Conservation (phyloP, 2,888 invertebrate species). For the Spodoptera exigua region DNA sequence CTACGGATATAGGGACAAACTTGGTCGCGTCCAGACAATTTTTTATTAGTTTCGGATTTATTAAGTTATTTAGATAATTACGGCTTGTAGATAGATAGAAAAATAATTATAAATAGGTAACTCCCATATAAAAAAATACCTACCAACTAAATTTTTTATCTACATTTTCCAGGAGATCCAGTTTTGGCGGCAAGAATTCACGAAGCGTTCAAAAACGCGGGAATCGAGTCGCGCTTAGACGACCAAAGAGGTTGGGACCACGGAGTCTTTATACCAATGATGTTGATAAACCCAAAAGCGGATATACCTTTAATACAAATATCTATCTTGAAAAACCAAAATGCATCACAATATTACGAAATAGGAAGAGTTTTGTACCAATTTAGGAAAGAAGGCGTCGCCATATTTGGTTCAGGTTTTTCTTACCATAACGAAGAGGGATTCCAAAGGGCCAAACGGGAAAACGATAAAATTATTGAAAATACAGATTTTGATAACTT, state of each 20-base stretch:
- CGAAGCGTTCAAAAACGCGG: slow-evolving; percentile 62
- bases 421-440: slow-evolving; percentile 59
- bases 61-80: no score
- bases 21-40: no score
- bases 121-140: no score
- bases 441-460: slow-evolving; percentile 16
- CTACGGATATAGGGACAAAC: no score
- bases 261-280: slow-evolving; percentile 74
- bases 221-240: slow-evolving; percentile 63
- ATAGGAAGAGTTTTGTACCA: slow-evolving; percentile 65
- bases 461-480: slow-evolving; percentile 8
- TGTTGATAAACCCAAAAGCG: slow-evolving; percentile 68
- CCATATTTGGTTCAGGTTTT: slow-evolving; percentile 71
- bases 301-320: slow-evolving; percentile 71
- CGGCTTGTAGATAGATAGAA: no score
- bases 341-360: slow-evolving; percentile 64
- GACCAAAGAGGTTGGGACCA: slow-evolving; percentile 73
- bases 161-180: slow-evolving; percentile 49
- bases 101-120: no score
- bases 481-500: slow-evolving; percentile 49
- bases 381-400: slow-evolving; percentile 67
- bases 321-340: slow-evolving; percentile 67
- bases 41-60: no score
- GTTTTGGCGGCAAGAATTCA: slow-evolving; percentile 64
- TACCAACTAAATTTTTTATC: no score